Evolutionary conservation across 2,888 invertebrate species (phyloP).

Genomic region (Eristalinus sepulchralis): DNA sequence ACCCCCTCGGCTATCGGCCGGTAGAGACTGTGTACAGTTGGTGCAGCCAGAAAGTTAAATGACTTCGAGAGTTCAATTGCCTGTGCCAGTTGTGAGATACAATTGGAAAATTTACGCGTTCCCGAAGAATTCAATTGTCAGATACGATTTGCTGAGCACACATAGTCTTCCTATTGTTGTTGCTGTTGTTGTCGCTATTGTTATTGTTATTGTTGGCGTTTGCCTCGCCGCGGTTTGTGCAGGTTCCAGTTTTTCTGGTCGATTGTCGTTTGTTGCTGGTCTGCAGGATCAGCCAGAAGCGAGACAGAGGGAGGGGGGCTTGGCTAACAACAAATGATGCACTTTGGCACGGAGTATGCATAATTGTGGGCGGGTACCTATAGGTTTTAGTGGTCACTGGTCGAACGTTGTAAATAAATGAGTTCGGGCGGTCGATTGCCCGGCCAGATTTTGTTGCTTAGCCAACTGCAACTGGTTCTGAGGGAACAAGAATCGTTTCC

Average conservation of each 20-base stretch:
- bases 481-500: background rate
- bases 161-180: background rate
- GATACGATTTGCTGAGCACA: slow-evolving; percentile 15
- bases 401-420: slow-evolving; percentile 65
- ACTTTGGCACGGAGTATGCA: slow-evolving; percentile 67
- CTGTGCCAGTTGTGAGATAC: slow-evolving; percentile 64
- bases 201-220: slow-evolving; percentile 28
- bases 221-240: slow-evolving; percentile 41
- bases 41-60: slow-evolving; percentile 64
- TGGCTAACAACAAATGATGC: slow-evolving; percentile 60
- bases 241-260: slow-evolving; percentile 28
- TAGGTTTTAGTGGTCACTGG: slow-evolving; percentile 66
- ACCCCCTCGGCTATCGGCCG: background rate
- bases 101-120: slow-evolving; percentile 68
- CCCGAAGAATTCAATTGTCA: slow-evolving; percentile 66
- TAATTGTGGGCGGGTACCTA: slow-evolving; percentile 65
- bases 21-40: background rate
- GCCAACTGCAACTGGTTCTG: slow-evolving; percentile 50
- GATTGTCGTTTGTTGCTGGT: slow-evolving; percentile 38
- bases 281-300: background rate
- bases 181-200: slow-evolving; percentile 8
- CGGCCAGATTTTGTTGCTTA: slow-evolving; percentile 52
- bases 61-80: slow-evolving; percentile 70
- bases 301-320: background rate
- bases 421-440: slow-evolving; percentile 24